Evolutionary conservation across 1,140 invertebrate genomes (phyloP).

Genomic region (Ptiloglossa arizonensis): DNA sequence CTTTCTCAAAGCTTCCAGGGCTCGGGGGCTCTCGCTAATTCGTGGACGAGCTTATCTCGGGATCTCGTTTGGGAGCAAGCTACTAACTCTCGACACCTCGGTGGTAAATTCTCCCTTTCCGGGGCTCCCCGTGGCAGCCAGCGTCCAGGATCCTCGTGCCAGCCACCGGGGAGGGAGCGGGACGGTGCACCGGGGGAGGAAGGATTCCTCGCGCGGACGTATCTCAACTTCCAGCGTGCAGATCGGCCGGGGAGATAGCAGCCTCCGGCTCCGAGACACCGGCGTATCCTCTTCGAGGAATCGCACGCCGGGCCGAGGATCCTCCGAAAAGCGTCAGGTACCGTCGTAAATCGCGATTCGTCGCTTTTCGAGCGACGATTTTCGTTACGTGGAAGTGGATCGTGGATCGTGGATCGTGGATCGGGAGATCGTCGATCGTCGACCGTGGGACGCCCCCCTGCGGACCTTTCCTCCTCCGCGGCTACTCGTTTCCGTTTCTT

Average conservation of each 20-base stretch:
- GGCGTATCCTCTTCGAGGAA: conserved; percentile 35
- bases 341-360: conserved; percentile 61
- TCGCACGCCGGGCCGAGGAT: background rate
- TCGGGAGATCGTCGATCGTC: too few relatives aligned
- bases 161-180: background rate
- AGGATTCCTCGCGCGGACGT: conserved; percentile 49
- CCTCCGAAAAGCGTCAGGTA: conserved; percentile 56
- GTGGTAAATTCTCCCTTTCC: conserved; percentile 61
- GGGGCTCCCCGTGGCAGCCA: conserved; percentile 14
- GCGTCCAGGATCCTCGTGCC: background rate
- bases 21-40: conserved; percentile 57
- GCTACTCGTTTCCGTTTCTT: conserved; percentile 29
- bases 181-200: background rate
- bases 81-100: conserved; percentile 71
- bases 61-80: conserved; percentile 66
- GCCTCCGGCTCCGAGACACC: conserved; percentile 11
- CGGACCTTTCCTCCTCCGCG: too few relatives aligned
- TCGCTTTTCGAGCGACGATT: conserved; percentile 26
- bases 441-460: too few relatives aligned
- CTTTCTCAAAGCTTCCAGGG: conserved; percentile 34
- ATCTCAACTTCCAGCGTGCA: conserved; percentile 59
- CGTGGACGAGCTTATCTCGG: conserved; percentile 59
- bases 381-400: conserved; percentile 28
- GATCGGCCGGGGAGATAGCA: conserved; percentile 65
- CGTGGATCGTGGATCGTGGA: too few relatives aligned